Evolutionary conservation across 2,888 invertebrate species (phyloP), one percentile per base, ranked within the genome.

Genomic region (Urechis unicinctus): DNA sequence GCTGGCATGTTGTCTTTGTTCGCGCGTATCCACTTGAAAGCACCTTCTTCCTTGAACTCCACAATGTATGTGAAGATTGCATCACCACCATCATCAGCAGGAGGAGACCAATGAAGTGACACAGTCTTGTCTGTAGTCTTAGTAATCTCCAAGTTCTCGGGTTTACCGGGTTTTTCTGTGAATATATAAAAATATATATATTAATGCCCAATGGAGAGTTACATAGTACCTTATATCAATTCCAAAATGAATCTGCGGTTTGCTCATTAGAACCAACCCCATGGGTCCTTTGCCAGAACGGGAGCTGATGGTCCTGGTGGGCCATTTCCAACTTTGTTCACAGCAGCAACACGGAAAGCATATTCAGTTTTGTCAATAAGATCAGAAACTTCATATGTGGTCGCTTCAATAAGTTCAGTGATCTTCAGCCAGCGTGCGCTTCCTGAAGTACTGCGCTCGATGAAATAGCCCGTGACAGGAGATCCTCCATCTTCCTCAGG

Each of bases 41-140:
- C 70, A 31, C 66, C 67, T 45, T 68, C 65, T 59, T 68, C 69
- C 55, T 68, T 64, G 55, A 71, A 72, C 61, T 96, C 95, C 1
- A 95, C 86, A 56, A 92, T 88, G 75, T 92, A 96, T 74, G 88
- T 90, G 17, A 91, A 89, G 56, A 74, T 64, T 75, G 90, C 89
- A 71, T 92, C 91, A 28, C 95, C 95, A 2, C 94, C 95, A 71
- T 95, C 93, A 72, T 94, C 91, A 17, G 85, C 83, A 0, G 94
- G 93, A 4, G 88, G 85, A 42, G 85, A 83, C 96, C 96, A 96
- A 41, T 87, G 84, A 25, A 96, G 79, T 74, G 87, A 69, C 5
- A 74, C 63, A n/a, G 68, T 65, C 43, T 66, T 71, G 53, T 67
- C 61, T 13, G 66, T 62, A 30, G 71, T 63, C 55, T 72, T 64